Evolutionary conservation across 2,797 vertebrate genomes (phyloP).

Genomic region (Brachymystax lenok): DNA sequence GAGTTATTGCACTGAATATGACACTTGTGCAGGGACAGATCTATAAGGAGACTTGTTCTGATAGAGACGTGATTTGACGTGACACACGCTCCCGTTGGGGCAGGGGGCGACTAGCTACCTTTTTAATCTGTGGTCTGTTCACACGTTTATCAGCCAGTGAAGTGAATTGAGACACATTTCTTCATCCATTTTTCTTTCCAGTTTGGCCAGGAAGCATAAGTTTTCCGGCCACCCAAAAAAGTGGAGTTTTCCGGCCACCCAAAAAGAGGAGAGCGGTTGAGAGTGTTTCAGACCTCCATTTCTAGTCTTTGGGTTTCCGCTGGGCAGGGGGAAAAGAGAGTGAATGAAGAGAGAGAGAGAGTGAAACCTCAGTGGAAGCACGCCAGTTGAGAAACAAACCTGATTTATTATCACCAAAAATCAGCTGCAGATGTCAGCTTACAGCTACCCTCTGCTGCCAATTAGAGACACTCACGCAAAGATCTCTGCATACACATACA

Average conservation of each 20-base stretch:
- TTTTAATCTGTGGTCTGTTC: conserved; percentile 61
- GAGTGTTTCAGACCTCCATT: conserved; percentile 55
- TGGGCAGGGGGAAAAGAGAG: conserved; percentile 66
- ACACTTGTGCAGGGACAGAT: background rate
- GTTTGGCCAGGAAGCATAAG: conserved; percentile 62
- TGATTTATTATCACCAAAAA: conserved; percentile 86
- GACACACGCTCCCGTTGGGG: background rate
- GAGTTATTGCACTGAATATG: background rate
- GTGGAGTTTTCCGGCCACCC: conserved; percentile 72
- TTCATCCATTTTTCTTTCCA: conserved; percentile 44
- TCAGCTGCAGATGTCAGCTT: conserved; percentile 84
- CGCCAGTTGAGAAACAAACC: conserved; percentile 75
- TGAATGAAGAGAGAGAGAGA: conserved; percentile 62
- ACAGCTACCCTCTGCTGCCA: conserved; percentile 81
- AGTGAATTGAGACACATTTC: background rate
- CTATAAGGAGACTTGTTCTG: background rate
- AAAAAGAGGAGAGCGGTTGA: conserved; percentile 59
- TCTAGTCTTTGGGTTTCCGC: conserved; percentile 65
- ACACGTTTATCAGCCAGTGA: conserved; percentile 58
- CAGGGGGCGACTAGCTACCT: conserved; percentile 6
- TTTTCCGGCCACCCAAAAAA: conserved; percentile 71
- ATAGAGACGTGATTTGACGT: background rate
- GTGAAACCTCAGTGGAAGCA: conserved; percentile 72
- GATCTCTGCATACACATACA: conserved; percentile 47
- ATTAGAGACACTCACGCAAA: conserved; percentile 82